These are phyloP conservation scores for Dascillus cervinus DNA, from an alignment of 2,888 invertebrate species.

Conservation along the genomic window DNA sequence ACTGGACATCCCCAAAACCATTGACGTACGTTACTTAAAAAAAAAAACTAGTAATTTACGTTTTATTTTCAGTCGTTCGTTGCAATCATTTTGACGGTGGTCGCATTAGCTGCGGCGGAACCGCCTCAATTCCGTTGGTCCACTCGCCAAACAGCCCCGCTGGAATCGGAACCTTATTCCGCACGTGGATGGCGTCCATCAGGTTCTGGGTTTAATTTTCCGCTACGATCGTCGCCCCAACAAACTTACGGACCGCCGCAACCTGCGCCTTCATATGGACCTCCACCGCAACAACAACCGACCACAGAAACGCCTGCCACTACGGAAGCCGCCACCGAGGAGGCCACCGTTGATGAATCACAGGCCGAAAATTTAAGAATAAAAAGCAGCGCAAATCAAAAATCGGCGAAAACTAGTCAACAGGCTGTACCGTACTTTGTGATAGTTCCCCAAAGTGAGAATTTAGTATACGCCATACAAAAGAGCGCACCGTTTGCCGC, in stretches of 20 bases:
- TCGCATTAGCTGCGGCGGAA: conserved; percentile 41
- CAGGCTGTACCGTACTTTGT: conserved; percentile 11
- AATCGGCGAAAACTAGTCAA: conserved; percentile 4
- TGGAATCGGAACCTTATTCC: conserved; percentile 20
- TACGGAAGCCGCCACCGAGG: conserved; percentile 29
- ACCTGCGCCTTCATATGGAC: conserved; percentile 27
- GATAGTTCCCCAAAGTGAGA: conserved; percentile 19
- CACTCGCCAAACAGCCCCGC: conserved; percentile 25
- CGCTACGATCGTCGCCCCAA: conserved; percentile 28
- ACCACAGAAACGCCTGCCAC: conserved; percentile 30
- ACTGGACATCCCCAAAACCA: conserved; percentile 25
- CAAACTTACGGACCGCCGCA: conserved; percentile 26
- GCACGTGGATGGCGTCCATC: conserved; percentile 45
- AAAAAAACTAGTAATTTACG: background rate
- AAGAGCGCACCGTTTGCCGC: conserved; percentile 21
- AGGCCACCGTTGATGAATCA: conserved; percentile 6
- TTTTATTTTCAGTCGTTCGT: conserved; percentile 14
- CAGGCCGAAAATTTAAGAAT: conserved; percentile 26
- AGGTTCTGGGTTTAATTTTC: conserved; percentile 42
- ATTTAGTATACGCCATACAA: conserved; percentile 25
- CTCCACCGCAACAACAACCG: conserved; percentile 26
- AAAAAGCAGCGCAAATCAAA: conserved; percentile 2
- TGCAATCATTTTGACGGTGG: conserved; percentile 35
- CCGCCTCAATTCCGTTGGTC: conserved; percentile 37
- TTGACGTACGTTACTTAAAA: conserved; percentile 29